These are phyloP conservation scores for Mythimna albipuncta DNA, from an alignment of 2,888 invertebrate species.

Conservation along the genomic window DNA sequence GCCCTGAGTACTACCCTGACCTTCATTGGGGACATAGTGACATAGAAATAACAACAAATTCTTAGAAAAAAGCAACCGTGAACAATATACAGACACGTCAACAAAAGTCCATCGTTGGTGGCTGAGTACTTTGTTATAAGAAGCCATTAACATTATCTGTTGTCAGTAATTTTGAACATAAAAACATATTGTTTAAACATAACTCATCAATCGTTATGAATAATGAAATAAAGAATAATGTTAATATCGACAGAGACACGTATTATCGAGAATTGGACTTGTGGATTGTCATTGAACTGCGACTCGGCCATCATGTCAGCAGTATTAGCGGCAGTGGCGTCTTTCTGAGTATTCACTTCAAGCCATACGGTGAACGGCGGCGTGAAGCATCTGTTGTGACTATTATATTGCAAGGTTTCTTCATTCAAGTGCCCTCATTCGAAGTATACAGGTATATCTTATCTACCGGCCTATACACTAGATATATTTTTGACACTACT, in stretches of 20 bases:
- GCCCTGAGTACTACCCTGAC: conserved; percentile 44
- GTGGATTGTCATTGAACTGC: conserved; percentile 18
- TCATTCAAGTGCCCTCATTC: conserved; percentile 32
- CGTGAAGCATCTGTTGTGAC: conserved; percentile 62
- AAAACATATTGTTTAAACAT: conserved; percentile 36
- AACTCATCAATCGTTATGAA: conserved; percentile 23
- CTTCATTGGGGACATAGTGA: conserved; percentile 37
- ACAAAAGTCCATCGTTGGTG: conserved; percentile 21
- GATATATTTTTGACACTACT: not conserved
- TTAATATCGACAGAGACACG: conserved; percentile 31
- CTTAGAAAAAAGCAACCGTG: conserved; percentile 26
- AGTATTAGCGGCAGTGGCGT: conserved; percentile 53
- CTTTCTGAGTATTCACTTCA: conserved; percentile 56
- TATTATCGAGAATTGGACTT: conserved; percentile 20
- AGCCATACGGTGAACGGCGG: conserved; percentile 64
- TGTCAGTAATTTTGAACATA: conserved; percentile 12
- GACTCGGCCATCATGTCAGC: conserved; percentile 28
- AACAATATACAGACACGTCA: conserved; percentile 34
- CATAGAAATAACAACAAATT: conserved; percentile 32
- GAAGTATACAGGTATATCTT: conserved; percentile 9
- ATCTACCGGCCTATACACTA: conserved; percentile 3
- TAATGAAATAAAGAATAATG: conserved; percentile 23
- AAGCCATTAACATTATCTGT: conserved; percentile 21
- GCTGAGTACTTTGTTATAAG: conserved; percentile 7
- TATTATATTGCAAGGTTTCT: conserved; percentile 50